These are phyloP conservation scores for Leucoptera coffeella DNA, from an alignment of 2,888 invertebrate genomes.

Conservation along the genomic window DNA sequence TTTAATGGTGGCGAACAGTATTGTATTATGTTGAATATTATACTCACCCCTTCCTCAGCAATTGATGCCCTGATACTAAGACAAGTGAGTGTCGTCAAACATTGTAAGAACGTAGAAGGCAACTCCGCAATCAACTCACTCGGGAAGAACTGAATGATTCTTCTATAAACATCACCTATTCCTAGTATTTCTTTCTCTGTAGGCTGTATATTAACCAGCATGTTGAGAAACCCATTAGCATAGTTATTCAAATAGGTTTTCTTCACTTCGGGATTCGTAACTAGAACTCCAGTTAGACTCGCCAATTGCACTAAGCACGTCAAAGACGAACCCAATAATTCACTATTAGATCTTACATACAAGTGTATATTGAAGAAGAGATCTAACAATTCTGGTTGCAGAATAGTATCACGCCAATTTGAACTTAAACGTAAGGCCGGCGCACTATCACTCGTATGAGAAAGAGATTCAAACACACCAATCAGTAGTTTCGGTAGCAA, in stretches of 20 bases:
- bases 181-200: slow-evolving; percentile 35
- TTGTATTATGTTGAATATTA: no score
- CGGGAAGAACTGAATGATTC: slow-evolving; percentile 38
- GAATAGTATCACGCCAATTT: slow-evolving; percentile 70
- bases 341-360: slow-evolving; percentile 70
- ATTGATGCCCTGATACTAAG: slow-evolving; percentile 37
- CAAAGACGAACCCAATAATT: slow-evolving; percentile 70
- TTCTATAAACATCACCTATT: slow-evolving; percentile 37
- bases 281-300: slow-evolving; percentile 33
- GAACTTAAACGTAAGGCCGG: slow-evolving; percentile 59
- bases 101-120: slow-evolving; percentile 34
- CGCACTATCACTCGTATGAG: slow-evolving; percentile 61
- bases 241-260: slow-evolving; percentile 41
- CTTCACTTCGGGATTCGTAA: slow-evolving; percentile 25
- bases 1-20: no score
- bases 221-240: slow-evolving; percentile 34
- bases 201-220: slow-evolving; percentile 36
- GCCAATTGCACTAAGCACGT: slow-evolving; percentile 76
- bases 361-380: slow-evolving; percentile 78
- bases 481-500: slow-evolving; percentile 62
- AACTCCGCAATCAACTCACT: slow-evolving; percentile 32
- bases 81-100: slow-evolving; percentile 33
- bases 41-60: slow-evolving; percentile 30
- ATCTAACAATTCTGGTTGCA: slow-evolving; percentile 67
- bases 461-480: slow-evolving; percentile 64